phyloP scores from a whole-genome alignment of 2,797 vertebrate species.

The Luscinia luscinia region DNA sequence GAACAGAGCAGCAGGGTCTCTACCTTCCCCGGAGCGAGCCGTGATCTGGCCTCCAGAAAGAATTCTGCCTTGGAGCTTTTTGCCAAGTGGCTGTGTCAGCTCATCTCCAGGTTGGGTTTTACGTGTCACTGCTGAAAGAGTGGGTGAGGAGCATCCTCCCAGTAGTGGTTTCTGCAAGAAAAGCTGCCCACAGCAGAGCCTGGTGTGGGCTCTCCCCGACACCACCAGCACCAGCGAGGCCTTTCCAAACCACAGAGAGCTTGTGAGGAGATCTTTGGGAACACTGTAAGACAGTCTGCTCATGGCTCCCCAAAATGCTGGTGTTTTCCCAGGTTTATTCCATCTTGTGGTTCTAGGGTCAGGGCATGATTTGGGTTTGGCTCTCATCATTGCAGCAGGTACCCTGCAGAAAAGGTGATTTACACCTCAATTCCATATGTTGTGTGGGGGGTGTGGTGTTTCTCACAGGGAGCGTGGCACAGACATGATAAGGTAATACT shows the following conservation, averaged over 20 bases:
- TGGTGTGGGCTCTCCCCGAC: neutral
- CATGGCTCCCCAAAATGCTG: neutral
- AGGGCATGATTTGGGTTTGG: rapidly evolving
- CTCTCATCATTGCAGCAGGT: neutral
- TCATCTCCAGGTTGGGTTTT: neutral
- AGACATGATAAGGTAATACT: neutral
- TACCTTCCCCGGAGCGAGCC: neutral
- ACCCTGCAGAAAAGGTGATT: neutral
- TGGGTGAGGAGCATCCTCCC: rapidly evolving
- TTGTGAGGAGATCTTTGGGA: neutral
- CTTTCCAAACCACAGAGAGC: neutral
- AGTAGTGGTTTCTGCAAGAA: rapidly evolving
- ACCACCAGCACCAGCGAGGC: neutral
- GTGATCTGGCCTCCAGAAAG: neutral
- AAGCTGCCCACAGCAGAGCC: neutral
- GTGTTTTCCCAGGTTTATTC: neutral
- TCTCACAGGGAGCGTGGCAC: neutral
- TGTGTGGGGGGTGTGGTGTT: neutral
- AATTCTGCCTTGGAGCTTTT: neutral
- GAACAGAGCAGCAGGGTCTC: neutral
- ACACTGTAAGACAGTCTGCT: neutral
- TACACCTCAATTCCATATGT: rapidly evolving
- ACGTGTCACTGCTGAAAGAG: too few species aligned
- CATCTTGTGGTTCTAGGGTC: neutral
- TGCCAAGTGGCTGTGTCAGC: neutral